phyloP scores from a whole-genome alignment of 2,888 invertebrate genomes.

The Zhengitettix transpicula region DNA sequence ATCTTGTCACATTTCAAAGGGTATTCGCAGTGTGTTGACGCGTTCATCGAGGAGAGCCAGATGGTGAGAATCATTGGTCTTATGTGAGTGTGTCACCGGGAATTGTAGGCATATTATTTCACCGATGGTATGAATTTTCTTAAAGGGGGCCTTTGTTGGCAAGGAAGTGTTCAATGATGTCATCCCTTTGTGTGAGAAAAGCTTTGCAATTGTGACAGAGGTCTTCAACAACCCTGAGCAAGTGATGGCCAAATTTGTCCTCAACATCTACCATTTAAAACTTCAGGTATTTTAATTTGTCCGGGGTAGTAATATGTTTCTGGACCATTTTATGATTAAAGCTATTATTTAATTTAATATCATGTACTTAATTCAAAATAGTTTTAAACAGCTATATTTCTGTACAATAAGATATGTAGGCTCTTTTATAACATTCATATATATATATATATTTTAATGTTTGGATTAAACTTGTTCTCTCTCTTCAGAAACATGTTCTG shows the following conservation, averaged over 20 bases:
- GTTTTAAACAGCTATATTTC: no score
- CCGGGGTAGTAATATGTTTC: slow-evolving; percentile 1
- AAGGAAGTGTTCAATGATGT: slow-evolving; percentile 85
- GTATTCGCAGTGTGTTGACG: slow-evolving; percentile 89
- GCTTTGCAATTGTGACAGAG: slow-evolving; percentile 64
- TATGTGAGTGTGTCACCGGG: neutral
- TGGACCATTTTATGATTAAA: neutral
- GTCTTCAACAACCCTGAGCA: slow-evolving; percentile 92
- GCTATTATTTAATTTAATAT: no score
- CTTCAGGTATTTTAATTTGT: slow-evolving; percentile 32
- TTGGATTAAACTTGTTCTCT: neutral
- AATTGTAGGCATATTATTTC: neutral
- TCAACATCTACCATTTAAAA: slow-evolving; percentile 87
- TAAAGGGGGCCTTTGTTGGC: slow-evolving; percentile 64
- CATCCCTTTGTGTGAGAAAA: slow-evolving; percentile 74
- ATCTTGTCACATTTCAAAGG: slow-evolving; percentile 92
- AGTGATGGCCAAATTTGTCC: slow-evolving; percentile 94
- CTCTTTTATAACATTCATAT: no score
- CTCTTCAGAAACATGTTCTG: slow-evolving; percentile 53
- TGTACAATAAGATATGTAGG: no score
- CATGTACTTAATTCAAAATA: no score
- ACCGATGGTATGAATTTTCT: slow-evolving; percentile 10
- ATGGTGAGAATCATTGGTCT: slow-evolving; percentile 37
- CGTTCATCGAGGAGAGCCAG: slow-evolving; percentile 93
- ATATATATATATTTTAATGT: no score